phyloP scores from a whole-genome alignment of 2,113 vertebrate genomes.

The Alaudala cheleensis region DNA sequence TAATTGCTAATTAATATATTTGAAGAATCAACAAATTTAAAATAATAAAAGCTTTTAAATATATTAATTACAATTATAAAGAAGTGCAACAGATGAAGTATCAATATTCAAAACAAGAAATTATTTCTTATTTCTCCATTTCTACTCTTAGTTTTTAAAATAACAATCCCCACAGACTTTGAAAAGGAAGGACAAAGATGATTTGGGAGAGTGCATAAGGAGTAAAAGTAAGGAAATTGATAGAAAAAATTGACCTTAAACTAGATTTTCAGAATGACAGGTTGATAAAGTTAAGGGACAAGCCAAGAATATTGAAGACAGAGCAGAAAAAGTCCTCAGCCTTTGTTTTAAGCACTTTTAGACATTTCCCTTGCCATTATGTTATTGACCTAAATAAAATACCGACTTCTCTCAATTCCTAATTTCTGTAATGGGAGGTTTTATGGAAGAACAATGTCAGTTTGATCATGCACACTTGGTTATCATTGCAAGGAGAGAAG shows the following conservation, averaged over 20 bases:
- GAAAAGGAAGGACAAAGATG: neutral
- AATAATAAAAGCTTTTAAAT: neutral
- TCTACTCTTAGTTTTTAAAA: neutral
- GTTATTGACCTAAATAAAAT: neutral
- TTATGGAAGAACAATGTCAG: neutral
- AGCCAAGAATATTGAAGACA: neutral
- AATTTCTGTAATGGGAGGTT: neutral
- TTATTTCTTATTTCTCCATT: neutral
- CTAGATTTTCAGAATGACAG: neutral
- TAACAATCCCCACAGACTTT: neutral
- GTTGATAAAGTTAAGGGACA: neutral
- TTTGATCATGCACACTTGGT: neutral
- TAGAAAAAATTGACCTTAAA: neutral
- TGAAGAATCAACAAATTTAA: neutral
- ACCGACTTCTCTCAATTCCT: fast-evolving
- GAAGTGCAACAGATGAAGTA: neutral
- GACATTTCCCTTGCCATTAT: neutral
- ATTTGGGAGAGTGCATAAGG: neutral
- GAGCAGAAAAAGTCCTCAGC: neutral
- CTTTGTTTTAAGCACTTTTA: neutral
- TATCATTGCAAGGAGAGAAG: neutral
- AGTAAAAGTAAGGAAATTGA: neutral
- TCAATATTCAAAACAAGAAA: neutral
- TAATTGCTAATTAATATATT: neutral
- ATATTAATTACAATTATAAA: neutral